Base-by-base conservation (phyloP, 2,888 invertebrate genomes). In the Campopleginae sp. region DNA sequence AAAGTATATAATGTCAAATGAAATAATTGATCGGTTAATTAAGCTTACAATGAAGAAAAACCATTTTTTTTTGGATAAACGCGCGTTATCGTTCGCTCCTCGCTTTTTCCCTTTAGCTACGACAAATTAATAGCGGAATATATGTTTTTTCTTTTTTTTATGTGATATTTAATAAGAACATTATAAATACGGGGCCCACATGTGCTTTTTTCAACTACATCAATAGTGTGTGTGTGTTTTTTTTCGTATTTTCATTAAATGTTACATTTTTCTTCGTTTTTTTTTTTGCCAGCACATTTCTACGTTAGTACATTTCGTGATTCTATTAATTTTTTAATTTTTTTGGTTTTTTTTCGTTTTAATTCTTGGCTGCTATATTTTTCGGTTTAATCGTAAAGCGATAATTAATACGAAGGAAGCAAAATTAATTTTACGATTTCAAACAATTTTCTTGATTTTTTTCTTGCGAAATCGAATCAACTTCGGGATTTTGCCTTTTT, bases 81-180 rank as follows among this genome's bases (percentile, higher is more conserved):
- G 88, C 89, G 88, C 87, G 86, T 86, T 77, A 63, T 77, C 78
- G 82, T 86, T 88, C 82, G 78, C 85, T 46, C 85, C 38, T 81
- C 68, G 66, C 84, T 65, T 48, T 83, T 79, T 88, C 87, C 86
- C 79, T 90, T 91, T 89, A 90, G 89, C 91, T 92, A 92, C 90
- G 90, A 91, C 89, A 92, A 92, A 92, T 91, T 79, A 91, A 93
- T 91, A 92, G 90, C 90, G 89, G 91, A 92, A 91, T 92, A 92
- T 90, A 92, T 86, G 51, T 38, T 87, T 93, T 38, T 81, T 79
- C 92, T 71, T 38, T 87, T 93, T 38, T 81, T 79, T 92, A 92
- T 90, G 90, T 91, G 90, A 91, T 92, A 91, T 91, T 84, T 92
- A 91, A 90, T 92, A 91, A 91, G 90, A 92, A 92, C 92, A 93